Base-by-base conservation (phyloP, 2,113 vertebrate species). In the Pachyramphus minor region DNA sequence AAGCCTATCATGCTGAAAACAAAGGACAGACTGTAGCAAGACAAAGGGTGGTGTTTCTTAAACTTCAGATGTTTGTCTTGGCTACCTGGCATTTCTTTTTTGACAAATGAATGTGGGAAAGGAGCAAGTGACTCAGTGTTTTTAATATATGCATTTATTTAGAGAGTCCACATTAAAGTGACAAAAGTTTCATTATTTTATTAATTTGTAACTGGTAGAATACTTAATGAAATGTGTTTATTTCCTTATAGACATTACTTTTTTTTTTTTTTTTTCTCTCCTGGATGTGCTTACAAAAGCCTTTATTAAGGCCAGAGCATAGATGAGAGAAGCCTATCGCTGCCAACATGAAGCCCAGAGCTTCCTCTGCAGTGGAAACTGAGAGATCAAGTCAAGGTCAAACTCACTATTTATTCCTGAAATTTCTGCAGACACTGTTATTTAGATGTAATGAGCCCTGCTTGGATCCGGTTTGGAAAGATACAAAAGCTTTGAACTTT, bases 341-440 rank as follows among this genome's bases (percentile, higher is more conserved):
- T 97, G 94, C 95, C 91, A 96, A 93, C 42, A 17, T 21, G 93
- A 91, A 95, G 91, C 93, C 96, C 68, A 85, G 85, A 88, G 90
- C 85, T 96, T 96, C 85, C 92, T 90, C 91, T 93, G 87, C 95
- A 93, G 95, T 96, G 90, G 68, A 91, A 94, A 74, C 42, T 8
- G 87, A 89, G 89, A 94, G 89, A 96, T 78, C 91, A 87, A 95
- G 78, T 90, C 95, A 96, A 96, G 95, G 91, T 96, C 95, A 96
- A 90, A 86, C 72, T 83, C 84, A 23, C 92, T 91, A 86, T 96
- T 95, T 96, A 89, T 96, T 96, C 89, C 95, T 96, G 87, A 91
- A 91, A 90, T 95, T 96, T 96, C 93, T 96, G 95, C 95, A 96
- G 95, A 95, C 96, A 37, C 90, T 79, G 84, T 93, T 96, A 88